Percentiles rank a stretch among this genome's conserved stretches.
These are phyloP conservation scores for Oreotragus oreotragus DNA, from an alignment of 2,113 vertebrate species.

Conservation along the genomic window DNA sequence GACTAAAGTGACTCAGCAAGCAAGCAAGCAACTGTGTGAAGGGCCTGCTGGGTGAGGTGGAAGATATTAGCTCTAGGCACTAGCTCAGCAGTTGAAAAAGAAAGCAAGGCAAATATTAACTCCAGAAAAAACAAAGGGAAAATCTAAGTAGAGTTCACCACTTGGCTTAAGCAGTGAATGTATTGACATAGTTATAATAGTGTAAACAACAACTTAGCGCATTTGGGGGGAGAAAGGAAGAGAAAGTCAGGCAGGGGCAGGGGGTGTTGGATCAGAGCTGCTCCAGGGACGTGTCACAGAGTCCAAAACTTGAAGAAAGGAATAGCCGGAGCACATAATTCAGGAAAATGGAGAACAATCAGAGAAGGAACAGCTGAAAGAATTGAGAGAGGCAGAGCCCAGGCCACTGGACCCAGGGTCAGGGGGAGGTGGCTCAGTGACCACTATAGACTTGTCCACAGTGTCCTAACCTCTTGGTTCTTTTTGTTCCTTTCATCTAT, in stretches of 20 bases:
- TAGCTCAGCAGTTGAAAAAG: not conserved
- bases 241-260: not conserved
- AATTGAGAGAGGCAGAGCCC: not conserved
- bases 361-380: not conserved
- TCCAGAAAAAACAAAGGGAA: constrained; percentile 21
- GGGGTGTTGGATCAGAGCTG: not conserved
- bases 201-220: not conserved
- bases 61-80: no score
- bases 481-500: not conserved
- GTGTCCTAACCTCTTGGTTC: not conserved
- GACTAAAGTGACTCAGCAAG: not conserved
- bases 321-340: not conserved
- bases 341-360: not conserved
- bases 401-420: not conserved
- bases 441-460: not conserved
- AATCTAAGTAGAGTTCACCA: not conserved
- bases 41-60: not conserved
- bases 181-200: not conserved
- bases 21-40: not conserved
- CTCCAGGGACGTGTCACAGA: fast-evolving
- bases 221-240: not conserved
- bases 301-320: not conserved
- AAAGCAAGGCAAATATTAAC: not conserved
- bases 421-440: not conserved
- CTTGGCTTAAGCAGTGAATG: not conserved